Evolutionary conservation across 2,113 vertebrate genomes (phyloP).

Genomic region (Trinectes maculatus): DNA sequence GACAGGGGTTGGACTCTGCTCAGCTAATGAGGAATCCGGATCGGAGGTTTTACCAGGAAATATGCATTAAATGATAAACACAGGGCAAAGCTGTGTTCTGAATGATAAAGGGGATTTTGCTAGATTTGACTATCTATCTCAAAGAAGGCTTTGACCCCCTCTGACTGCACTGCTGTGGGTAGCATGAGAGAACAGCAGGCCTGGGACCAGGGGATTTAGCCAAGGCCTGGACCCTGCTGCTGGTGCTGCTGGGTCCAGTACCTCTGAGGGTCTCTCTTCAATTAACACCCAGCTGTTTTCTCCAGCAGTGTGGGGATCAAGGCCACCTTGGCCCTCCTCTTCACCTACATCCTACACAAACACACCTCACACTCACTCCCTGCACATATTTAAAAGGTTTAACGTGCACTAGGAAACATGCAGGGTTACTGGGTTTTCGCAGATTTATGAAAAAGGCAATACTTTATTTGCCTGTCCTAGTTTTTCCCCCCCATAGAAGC

Average conservation of each 20-base stretch:
- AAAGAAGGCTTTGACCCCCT: conserved; percentile 48
- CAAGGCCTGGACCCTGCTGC: conserved; percentile 55
- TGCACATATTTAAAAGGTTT: neutral
- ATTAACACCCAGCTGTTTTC: conserved; percentile 75
- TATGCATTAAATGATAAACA: neutral
- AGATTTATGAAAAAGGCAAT: neutral
- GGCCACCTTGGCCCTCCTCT: conserved; percentile 39
- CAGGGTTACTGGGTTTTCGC: too few species aligned
- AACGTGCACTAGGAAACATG: neutral
- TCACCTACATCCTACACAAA: conserved; percentile 5
- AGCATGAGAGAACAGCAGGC: conserved; percentile 74
- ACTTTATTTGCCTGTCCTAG: neutral
- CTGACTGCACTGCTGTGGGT: conserved; percentile 54
- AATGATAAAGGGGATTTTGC: conserved; percentile 8
- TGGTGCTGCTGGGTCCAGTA: conserved; percentile 54
- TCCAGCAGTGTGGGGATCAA: conserved; percentile 52
- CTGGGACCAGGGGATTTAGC: conserved; percentile 71
- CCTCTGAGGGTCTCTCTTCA: conserved; percentile 63
- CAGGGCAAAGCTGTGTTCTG: neutral
- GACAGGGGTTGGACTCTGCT: neutral
- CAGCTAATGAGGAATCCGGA: neutral
- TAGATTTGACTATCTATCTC: conserved; percentile 42
- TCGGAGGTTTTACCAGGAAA: neutral
- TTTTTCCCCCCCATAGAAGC: neutral
- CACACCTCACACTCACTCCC: conserved; percentile 3